These are phyloP conservation scores for Trilocha varians DNA, from an alignment of 2,888 invertebrate genomes.

Conservation along the genomic window DNA sequence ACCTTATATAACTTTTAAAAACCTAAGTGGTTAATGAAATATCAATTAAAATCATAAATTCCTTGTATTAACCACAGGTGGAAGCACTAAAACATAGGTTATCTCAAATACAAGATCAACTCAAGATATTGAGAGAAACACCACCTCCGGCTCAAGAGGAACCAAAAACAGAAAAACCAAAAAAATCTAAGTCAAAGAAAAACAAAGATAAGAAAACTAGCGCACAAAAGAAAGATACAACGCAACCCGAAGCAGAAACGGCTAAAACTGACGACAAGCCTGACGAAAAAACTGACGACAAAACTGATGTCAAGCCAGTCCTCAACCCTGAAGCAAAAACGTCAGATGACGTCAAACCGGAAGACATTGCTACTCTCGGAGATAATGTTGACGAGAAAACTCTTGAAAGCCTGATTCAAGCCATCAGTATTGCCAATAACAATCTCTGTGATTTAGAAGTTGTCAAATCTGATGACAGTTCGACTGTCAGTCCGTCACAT, in stretches of 20 bases:
- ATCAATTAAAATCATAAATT: background rate
- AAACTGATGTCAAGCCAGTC: background rate
- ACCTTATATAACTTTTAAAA: background rate
- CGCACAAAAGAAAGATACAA: constrained; percentile 8
- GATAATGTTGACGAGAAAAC: constrained; percentile 43
- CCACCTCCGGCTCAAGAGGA: constrained; percentile 23
- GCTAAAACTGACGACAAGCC: background rate
- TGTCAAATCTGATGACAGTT: constrained; percentile 23
- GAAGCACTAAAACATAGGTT: constrained; percentile 73
- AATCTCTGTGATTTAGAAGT: constrained; percentile 44
- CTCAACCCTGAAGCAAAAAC: too few species aligned
- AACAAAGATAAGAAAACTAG: constrained; percentile 26
- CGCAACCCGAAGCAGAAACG: constrained; percentile 4
- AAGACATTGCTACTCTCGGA: constrained; percentile 11
- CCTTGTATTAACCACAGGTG: constrained; percentile 39
- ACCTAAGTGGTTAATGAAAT: background rate
- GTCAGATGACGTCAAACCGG: constrained; percentile 18
- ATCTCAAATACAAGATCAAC: constrained; percentile 72
- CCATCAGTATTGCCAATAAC: constrained; percentile 47
- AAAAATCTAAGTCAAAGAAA: constrained; percentile 59
- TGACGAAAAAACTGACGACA: background rate
- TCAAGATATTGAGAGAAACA: constrained; percentile 54
- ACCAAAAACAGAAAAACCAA: constrained; percentile 47
- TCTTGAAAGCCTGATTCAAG: constrained; percentile 48
- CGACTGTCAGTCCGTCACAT: constrained; percentile 12